phyloP scores from a whole-genome alignment of 1,140 invertebrate species.

The Drosophila athabasca region DNA sequence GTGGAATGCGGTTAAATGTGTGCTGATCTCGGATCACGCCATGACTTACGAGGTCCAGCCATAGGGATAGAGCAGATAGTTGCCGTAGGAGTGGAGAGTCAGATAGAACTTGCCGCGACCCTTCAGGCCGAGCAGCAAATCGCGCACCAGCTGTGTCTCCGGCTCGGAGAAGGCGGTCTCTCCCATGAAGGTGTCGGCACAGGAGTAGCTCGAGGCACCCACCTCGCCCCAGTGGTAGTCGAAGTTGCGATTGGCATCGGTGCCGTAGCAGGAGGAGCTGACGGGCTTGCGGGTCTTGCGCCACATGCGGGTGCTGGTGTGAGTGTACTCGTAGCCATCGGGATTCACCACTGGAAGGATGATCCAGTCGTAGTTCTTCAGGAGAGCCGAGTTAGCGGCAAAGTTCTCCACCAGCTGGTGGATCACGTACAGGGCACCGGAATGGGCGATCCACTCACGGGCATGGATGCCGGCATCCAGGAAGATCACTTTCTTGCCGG shows the following conservation, averaged over 20 bases:
- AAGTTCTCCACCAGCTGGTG: slow-evolving; percentile 86
- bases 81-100: slow-evolving; percentile 88
- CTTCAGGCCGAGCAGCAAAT: slow-evolving; percentile 84
- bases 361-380: slow-evolving; percentile 86
- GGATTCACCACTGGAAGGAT: slow-evolving; percentile 86
- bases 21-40: background rate
- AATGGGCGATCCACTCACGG: slow-evolving; percentile 89
- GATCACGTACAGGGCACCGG: slow-evolving; percentile 87
- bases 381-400: slow-evolving; percentile 79
- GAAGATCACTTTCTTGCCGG: slow-evolving; percentile 85
- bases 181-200: slow-evolving; percentile 87
- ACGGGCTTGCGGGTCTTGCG: slow-evolving; percentile 84
- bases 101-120: slow-evolving; percentile 87
- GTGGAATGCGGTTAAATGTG: background rate
- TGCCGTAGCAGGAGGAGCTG: slow-evolving; percentile 84
- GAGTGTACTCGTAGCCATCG: slow-evolving; percentile 84
- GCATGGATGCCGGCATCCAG: slow-evolving; percentile 87
- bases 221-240: slow-evolving; percentile 87
- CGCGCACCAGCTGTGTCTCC: slow-evolving; percentile 85
- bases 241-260: slow-evolving; percentile 88
- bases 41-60: slow-evolving; percentile 86
- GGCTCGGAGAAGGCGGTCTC: slow-evolving; percentile 88
- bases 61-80: slow-evolving; percentile 89
- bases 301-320: slow-evolving; percentile 84
- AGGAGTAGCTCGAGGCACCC: slow-evolving; percentile 87